Percentiles rank a stretch among this genome's conserved stretches.
Evolutionary conservation across 1,140 invertebrate species (phyloP).

Genomic region (Zaprionus lachaisei): DNA sequence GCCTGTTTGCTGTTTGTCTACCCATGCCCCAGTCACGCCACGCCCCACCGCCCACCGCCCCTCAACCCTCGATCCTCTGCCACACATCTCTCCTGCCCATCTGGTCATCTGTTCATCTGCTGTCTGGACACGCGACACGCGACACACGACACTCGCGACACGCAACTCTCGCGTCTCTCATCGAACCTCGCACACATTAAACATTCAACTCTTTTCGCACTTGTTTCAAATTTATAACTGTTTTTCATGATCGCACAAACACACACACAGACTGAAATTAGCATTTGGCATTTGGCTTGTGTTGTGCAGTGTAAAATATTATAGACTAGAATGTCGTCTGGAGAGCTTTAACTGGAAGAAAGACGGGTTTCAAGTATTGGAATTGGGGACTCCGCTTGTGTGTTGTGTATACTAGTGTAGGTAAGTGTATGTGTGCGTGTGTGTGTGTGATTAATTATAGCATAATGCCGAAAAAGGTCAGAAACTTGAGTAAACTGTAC

Average conservation of each 20-base stretch:
- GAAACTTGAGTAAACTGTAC: conserved; percentile 84
- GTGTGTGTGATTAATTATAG: conserved; percentile 66
- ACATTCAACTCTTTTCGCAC: conserved; percentile 59
- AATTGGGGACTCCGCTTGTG: conserved; percentile 23
- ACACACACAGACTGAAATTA: conserved; percentile 62
- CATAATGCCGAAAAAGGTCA: conserved; percentile 84
- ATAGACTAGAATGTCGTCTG: conserved; percentile 56
- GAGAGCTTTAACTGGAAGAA: conserved; percentile 42
- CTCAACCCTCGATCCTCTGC: background rate
- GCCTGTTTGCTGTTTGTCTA: conserved; percentile 5
- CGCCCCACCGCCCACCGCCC: background rate
- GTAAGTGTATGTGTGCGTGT: conserved; percentile 1
- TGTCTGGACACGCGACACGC: conserved; percentile 43
- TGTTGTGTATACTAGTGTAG: conserved; percentile 12
- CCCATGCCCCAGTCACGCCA: conserved; percentile 2
- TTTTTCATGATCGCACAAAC: conserved; percentile 48
- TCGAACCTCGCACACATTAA: conserved; percentile 15
- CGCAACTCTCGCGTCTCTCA: background rate
- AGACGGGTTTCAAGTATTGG: background rate
- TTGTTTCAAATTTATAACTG: conserved; percentile 60
- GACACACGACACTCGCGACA: conserved; percentile 4
- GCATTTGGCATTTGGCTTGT: conserved; percentile 57
- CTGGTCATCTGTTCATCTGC: conserved; percentile 27
- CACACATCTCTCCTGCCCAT: conserved; percentile 23
- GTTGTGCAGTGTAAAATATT: conserved; percentile 30